Conservation (phyloP, 2,113 vertebrate species). For the Patagioenas fasciata region DNA sequence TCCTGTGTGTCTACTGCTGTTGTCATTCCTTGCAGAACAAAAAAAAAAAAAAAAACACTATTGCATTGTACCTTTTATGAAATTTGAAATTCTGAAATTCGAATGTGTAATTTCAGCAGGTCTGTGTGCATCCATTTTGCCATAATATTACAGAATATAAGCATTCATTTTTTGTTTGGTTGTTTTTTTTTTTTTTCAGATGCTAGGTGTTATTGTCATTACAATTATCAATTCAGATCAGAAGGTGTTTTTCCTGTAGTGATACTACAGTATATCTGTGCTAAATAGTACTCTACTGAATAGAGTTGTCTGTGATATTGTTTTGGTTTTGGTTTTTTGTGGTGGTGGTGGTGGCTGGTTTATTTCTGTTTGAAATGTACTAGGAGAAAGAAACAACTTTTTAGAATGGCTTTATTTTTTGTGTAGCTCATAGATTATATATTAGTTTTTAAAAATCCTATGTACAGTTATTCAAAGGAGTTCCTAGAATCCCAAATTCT, state of each 20-base stretch:
- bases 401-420: not conserved
- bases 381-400: not conserved
- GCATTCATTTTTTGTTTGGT: not conserved
- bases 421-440: not conserved
- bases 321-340: not conserved
- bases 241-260: not conserved
- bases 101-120: not conserved
- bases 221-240: not conserved
- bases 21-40: not conserved
- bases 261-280: not conserved
- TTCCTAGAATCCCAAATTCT: conserved; percentile 27
- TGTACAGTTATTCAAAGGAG: not conserved
- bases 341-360: not conserved
- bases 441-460: not conserved
- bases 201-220: not conserved
- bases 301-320: not conserved
- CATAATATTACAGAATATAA: not conserved
- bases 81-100: not conserved
- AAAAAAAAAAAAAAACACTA: not conserved
- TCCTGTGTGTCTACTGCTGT: not conserved
- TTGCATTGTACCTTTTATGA: not conserved
- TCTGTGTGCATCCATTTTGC: not conserved
- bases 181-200: not conserved
- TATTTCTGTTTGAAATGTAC: not conserved
- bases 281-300: not conserved